A percentile compares a stretch with the other conserved stretches of the same genome.
These are phyloP conservation scores for Hypomesus transpacificus DNA, from an alignment of 2,113 vertebrate genomes.

Conservation along the genomic window DNA sequence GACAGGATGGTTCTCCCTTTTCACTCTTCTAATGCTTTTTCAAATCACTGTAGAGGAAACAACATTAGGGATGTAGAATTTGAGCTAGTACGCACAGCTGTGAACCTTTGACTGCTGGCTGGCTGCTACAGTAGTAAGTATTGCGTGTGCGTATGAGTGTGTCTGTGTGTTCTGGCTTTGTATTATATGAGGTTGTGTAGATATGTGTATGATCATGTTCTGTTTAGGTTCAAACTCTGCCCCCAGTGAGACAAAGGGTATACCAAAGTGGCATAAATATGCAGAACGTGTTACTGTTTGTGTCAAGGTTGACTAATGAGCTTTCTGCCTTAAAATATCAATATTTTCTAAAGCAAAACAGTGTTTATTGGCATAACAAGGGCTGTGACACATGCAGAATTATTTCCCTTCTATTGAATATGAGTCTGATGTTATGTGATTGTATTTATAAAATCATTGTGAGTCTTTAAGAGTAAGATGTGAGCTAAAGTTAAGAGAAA, in stretches of 20 bases:
- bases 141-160: conserved; percentile 10
- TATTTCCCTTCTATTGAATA: no score
- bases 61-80: conserved; percentile 45
- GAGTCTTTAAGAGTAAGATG: not conserved
- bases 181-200: not conserved
- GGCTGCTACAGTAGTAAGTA: conserved; percentile 51
- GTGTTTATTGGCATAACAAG: no score
- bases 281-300: no score
- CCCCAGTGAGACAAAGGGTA: no score
- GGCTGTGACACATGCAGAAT: no score
- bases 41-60: conserved; percentile 37
- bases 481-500: not conserved
- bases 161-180: not conserved
- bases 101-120: conserved; percentile 38
- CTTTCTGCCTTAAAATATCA: no score
- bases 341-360: no score
- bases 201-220: not conserved
- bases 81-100: conserved; percentile 54
- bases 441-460: not conserved
- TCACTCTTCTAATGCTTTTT: conserved; percentile 13
- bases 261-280: no score
- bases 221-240: no score
- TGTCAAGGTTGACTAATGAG: no score
- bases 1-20: not conserved
- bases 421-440: not conserved